A percentile compares a stretch with the other conserved stretches of the same genome.
These are phyloP conservation scores for Nymphalis io DNA, from an alignment of 1,140 invertebrate species.

Conservation along the genomic window DNA sequence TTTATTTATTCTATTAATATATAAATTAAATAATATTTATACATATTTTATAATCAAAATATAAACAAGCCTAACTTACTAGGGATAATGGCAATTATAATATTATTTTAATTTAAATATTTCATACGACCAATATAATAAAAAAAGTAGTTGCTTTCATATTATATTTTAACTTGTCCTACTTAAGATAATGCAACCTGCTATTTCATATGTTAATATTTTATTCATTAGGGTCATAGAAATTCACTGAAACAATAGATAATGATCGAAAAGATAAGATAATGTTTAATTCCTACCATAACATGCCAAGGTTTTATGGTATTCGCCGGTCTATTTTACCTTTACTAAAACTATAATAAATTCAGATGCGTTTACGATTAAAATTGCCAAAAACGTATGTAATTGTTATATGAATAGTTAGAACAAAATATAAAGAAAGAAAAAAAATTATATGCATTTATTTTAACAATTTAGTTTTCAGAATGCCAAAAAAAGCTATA, in stretches of 20 bases:
- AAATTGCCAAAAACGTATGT: background rate
- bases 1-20: background rate
- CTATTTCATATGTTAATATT: slow-evolving; percentile 13
- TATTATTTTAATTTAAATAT: too few species aligned
- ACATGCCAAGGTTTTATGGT: slow-evolving; percentile 3
- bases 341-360: background rate
- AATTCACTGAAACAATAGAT: slow-evolving; percentile 31
- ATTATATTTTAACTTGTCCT: too few species aligned
- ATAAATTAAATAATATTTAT: background rate
- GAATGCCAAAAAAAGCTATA: too few species aligned
- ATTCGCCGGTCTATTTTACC: background rate
- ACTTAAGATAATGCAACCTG: too few species aligned
- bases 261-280: slow-evolving; percentile 58
- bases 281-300: slow-evolving; percentile 25
- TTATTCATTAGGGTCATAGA: slow-evolving; percentile 34
- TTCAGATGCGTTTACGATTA: background rate
- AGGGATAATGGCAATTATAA: too few species aligned
- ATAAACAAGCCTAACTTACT: too few species aligned
- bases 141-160: too few species aligned
- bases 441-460: background rate
- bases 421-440: too few species aligned
- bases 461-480: slow-evolving; percentile 22
- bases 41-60: too few species aligned
- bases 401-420: background rate
- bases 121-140: too few species aligned